Conservation (phyloP, 2,797 vertebrate genomes). For the Sandelia bainsii region DNA sequence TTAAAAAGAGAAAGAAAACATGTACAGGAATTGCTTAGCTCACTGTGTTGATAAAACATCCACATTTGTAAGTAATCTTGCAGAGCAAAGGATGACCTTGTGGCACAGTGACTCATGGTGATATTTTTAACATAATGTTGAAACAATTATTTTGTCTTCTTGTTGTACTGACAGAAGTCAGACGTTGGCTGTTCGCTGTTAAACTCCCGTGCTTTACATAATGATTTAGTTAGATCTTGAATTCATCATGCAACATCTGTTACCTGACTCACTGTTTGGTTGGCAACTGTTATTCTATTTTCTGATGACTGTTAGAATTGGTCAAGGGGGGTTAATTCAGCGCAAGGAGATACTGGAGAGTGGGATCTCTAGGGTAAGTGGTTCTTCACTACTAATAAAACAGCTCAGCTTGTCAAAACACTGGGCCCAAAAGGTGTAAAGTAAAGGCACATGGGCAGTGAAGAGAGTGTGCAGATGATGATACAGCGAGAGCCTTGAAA, state of each 20-base stretch:
- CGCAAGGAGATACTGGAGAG: conserved; percentile 55
- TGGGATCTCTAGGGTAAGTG: conserved; percentile 24
- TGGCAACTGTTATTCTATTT: conserved; percentile 33
- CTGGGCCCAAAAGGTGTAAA: conserved; percentile 15
- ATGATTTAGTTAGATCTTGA: conserved; percentile 26
- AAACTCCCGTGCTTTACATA: conserved; percentile 16
- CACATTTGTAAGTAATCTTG: background rate
- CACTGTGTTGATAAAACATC: background rate
- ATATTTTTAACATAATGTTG: conserved; percentile 9
- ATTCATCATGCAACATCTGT: conserved; percentile 37
- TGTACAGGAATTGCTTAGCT: background rate
- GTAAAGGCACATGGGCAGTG: conserved; percentile 9
- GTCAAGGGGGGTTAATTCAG: conserved; percentile 47
- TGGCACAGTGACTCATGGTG: background rate
- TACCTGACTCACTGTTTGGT: conserved; percentile 51
- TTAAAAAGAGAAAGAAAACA: background rate
- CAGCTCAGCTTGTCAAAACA: conserved; percentile 29
- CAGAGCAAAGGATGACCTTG: conserved; percentile 1
- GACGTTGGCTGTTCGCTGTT: conserved; percentile 21
- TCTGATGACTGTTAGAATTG: conserved; percentile 36
- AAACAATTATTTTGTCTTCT: conserved; percentile 8
- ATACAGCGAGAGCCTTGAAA: conserved; percentile 2
- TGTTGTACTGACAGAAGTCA: conserved; percentile 17
- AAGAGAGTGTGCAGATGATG: background rate
- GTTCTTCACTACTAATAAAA: conserved; percentile 44